Percentiles rank a stretch among this genome's conserved stretches.
Conservation (phyloP, 2,888 invertebrate species). For the Elmis aenea region DNA sequence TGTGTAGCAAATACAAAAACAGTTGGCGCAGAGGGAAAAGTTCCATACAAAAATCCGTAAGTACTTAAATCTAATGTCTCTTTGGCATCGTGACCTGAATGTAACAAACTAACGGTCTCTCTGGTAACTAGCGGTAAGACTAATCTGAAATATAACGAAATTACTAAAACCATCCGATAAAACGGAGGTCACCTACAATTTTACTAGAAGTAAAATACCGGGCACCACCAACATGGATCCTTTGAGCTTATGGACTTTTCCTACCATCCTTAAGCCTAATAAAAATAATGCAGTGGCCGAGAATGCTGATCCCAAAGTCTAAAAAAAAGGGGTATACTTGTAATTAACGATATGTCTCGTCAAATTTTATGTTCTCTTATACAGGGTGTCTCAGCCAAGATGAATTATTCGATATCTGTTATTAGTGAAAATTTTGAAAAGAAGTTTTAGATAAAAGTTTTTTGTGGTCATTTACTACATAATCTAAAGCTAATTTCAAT, state of each 20-base stretch:
- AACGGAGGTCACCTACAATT: conserved; percentile 61
- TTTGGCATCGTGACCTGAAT: conserved; percentile 62
- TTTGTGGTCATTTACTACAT: too few relatives aligned
- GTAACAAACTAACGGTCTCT: conserved; percentile 74
- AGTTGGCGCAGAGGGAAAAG: conserved; percentile 94
- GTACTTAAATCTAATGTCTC: conserved; percentile 81
- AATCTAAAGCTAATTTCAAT: too few relatives aligned
- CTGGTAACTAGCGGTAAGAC: conserved; percentile 80
- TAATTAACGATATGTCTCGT: too few relatives aligned
- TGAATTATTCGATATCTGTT: too few relatives aligned
- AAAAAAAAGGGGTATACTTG: conserved; percentile 26
- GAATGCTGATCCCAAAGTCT: conserved; percentile 82
- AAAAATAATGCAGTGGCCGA: conserved; percentile 88
- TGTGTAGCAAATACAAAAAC: conserved; percentile 90
- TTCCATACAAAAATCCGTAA: conserved; percentile 93
- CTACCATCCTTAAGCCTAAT: conserved; percentile 88
- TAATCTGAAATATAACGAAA: conserved; percentile 64
- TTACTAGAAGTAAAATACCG: conserved; percentile 81
- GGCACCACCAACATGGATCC: conserved; percentile 78
- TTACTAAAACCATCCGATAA: too few relatives aligned
- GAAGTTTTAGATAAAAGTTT: too few relatives aligned
- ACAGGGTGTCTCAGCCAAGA: too few relatives aligned
- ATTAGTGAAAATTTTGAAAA: too few relatives aligned
- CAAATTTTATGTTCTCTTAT: too few relatives aligned
- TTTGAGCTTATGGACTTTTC: conserved; percentile 73